Evolutionary conservation across 1,140 invertebrate genomes (phyloP).

Genomic region (Bombus sylvicola): DNA sequence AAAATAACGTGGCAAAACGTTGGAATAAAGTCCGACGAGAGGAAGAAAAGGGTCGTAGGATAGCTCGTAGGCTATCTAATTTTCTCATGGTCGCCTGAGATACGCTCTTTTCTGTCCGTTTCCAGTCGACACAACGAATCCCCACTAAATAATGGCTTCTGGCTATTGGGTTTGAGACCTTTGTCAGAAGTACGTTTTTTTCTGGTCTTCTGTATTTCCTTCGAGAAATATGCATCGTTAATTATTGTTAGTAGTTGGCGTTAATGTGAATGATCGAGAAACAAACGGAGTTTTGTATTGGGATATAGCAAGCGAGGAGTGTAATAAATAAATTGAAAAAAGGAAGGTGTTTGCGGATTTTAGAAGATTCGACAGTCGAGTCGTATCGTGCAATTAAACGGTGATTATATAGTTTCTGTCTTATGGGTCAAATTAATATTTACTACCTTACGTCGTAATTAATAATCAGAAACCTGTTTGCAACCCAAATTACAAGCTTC

Average conservation of each 20-base stretch:
- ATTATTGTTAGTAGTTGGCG: too few species aligned
- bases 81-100: conserved; percentile 52
- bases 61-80: conserved; percentile 52
- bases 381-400: too few species aligned
- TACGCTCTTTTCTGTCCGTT: conserved; percentile 17
- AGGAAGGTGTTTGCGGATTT: too few species aligned
- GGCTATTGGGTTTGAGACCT: too few species aligned
- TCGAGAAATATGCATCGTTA: background rate
- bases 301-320: too few species aligned
- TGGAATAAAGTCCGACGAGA: conserved; percentile 55
- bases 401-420: too few species aligned
- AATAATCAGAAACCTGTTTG: background rate
- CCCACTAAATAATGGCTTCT: conserved; percentile 30
- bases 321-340: too few species aligned
- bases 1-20: conserved; percentile 65
- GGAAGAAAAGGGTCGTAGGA: background rate
- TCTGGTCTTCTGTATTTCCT: background rate
- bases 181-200: background rate
- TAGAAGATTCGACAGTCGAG: accelerated
- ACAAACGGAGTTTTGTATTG: too few species aligned
- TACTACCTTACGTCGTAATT: background rate
- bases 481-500: too few species aligned
- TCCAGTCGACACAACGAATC: conserved; percentile 13
- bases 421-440: too few species aligned
- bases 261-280: too few species aligned